Conservation (phyloP, 2,888 invertebrate species). For the Acrobasis suavella region DNA sequence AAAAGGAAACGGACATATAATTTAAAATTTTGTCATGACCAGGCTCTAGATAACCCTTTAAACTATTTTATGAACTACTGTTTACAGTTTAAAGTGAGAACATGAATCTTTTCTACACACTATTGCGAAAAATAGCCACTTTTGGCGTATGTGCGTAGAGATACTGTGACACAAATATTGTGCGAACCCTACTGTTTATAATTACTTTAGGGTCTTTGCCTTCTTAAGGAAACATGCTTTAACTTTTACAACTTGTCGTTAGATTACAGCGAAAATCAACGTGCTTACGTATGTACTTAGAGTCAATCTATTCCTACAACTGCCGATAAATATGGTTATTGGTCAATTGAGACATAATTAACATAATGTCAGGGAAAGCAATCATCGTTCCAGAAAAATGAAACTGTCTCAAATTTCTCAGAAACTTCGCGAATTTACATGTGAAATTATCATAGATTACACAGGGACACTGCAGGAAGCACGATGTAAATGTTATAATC, state of each 20-base stretch:
- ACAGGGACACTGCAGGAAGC: constrained; percentile 57
- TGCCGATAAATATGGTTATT: constrained; percentile 16
- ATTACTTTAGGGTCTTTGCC: neutral
- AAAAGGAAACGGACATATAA: no score
- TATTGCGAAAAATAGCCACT: no score
- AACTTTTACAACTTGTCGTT: neutral
- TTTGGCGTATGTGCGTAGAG: no score
- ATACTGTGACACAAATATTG: no score
- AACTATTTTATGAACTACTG: no score
- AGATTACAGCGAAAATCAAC: constrained; percentile 9
- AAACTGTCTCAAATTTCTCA: constrained; percentile 44
- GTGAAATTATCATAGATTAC: constrained; percentile 64
- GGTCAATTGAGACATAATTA: constrained; percentile 21
- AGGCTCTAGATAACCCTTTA: no score
- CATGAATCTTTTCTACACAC: no score
- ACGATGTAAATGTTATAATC: constrained; percentile 70
- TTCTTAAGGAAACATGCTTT: constrained; percentile 3
- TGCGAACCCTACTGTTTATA: neutral
- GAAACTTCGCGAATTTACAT: constrained; percentile 61
- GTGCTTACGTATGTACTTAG: neutral
- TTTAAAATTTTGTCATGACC: no score
- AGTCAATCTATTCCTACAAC: constrained; percentile 13
- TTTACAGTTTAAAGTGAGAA: no score
- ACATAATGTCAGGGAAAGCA: constrained; percentile 24
- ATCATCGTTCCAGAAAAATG: constrained; percentile 31